A percentile compares a stretch with the other conserved stretches of the same genome.
Evolutionary conservation across 2,113 vertebrate species (phyloP).

Genomic region (Pterocles orientalis): DNA sequence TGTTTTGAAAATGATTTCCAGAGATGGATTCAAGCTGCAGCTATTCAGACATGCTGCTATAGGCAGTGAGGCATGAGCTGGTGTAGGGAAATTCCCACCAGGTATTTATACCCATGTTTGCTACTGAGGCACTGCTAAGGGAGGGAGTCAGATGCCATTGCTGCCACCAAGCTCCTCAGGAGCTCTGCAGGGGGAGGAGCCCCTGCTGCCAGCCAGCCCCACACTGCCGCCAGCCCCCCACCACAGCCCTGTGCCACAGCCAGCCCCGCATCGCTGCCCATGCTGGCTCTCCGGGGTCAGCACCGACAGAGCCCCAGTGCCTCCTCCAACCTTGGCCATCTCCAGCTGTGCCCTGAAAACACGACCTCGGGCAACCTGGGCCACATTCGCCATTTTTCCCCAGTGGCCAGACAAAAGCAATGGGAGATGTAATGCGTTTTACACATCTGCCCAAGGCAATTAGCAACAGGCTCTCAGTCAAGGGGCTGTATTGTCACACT

Average conservation of each 20-base stretch:
- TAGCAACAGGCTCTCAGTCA: not conserved
- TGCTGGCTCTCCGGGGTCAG: fast-evolving
- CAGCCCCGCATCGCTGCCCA: not conserved
- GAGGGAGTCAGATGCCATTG: fast-evolving
- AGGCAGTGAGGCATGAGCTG: fast-evolving
- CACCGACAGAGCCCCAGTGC: fast-evolving
- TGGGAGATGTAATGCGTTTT: conserved; percentile 11
- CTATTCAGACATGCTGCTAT: not conserved
- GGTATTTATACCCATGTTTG: not conserved
- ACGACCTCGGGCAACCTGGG: not conserved
- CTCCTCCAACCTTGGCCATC: fast-evolving
- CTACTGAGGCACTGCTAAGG: not conserved
- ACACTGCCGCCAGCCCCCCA: fast-evolving
- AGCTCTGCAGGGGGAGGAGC: not conserved
- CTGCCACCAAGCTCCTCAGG: not conserved
- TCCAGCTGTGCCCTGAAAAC: fast-evolving
- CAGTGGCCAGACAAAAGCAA: not conserved
- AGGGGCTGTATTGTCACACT: conserved; percentile 28
- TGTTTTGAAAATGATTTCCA: not conserved
- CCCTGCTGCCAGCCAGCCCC: not conserved
- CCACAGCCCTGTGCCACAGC: not conserved
- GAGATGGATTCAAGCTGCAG: not conserved
- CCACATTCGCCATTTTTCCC: not conserved
- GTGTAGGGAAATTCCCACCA: not conserved
- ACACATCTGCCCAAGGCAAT: not conserved